Evolutionary conservation across 1,140 invertebrate species (phyloP).

Genomic region (Homarus americanus): DNA sequence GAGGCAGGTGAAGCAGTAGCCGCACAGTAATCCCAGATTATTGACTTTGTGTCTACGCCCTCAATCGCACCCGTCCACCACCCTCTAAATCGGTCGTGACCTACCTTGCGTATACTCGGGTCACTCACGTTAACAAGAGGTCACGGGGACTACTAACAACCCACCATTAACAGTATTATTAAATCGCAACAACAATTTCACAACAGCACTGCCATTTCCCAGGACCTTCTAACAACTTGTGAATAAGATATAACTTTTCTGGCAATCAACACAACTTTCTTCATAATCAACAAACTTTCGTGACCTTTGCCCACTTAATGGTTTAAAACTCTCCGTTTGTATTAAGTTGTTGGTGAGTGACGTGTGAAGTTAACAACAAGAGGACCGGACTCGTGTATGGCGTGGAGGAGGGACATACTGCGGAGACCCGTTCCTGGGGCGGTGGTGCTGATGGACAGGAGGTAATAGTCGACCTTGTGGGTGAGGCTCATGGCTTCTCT

Average conservation of each 20-base stretch:
- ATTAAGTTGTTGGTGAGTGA: too few species aligned
- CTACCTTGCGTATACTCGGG: not conserved
- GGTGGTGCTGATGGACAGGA: not conserved
- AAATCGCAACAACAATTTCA: not conserved
- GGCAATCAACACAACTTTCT: not conserved
- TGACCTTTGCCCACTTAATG: too few species aligned
- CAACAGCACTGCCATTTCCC: not conserved
- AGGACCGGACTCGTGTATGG: too few species aligned
- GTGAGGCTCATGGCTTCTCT: not conserved
- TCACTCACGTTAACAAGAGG: not conserved
- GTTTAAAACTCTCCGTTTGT: too few species aligned
- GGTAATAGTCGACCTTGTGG: not conserved
- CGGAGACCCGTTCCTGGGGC: not conserved
- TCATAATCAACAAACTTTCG: too few species aligned
- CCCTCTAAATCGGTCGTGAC: not conserved
- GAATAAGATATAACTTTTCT: not conserved
- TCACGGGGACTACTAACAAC: not conserved
- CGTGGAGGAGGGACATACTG: not conserved
- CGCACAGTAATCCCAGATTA: constrained; percentile 56
- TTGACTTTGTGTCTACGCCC: constrained; percentile 35
- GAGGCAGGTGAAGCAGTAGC: not conserved
- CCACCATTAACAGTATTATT: not conserved
- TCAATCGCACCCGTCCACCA: not conserved
- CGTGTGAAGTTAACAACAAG: too few species aligned
- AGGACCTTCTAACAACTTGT: not conserved